phyloP scores from a whole-genome alignment of 1,140 invertebrate species.

The Zaprionus nigranus region DNA sequence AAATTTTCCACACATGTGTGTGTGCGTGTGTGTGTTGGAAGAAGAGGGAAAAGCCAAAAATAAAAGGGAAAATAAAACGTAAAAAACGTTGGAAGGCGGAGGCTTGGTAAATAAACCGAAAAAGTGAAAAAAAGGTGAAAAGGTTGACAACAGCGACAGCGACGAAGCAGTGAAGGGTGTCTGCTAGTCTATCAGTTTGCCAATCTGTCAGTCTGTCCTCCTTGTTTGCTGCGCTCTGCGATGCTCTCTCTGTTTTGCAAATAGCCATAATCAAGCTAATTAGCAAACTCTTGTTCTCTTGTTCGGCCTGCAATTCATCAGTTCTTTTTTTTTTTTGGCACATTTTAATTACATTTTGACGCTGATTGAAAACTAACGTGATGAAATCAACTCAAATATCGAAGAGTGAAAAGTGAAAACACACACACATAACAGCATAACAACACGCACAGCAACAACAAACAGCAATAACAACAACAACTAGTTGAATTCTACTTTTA shows the following conservation, averaged over 20 bases:
- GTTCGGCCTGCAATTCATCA: neutral
- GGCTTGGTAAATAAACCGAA: neutral
- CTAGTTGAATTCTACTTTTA: neutral
- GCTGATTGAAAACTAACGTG: neutral
- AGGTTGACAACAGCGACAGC: conserved; percentile 7
- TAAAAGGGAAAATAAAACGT: conserved; percentile 5
- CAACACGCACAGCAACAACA: neutral
- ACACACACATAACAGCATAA: neutral
- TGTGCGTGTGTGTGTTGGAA: conserved; percentile 1
- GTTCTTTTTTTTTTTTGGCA: neutral
- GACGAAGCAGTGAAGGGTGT: neutral
- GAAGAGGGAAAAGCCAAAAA: neutral
- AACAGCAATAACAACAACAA: neutral
- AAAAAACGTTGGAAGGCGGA: neutral
- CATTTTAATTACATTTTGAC: neutral
- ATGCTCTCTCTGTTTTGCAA: neutral
- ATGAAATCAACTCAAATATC: neutral
- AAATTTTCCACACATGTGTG: conserved; percentile 58
- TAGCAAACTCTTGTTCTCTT: neutral
- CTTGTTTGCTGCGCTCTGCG: neutral
- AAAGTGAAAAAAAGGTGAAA: conserved; percentile 25
- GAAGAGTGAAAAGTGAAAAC: neutral
- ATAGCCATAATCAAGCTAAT: conserved; percentile 3
- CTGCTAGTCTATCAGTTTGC: neutral
- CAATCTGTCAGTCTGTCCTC: neutral